Conservation (phyloP, 2,797 vertebrate genomes). For the Myiotriccus ornatus region DNA sequence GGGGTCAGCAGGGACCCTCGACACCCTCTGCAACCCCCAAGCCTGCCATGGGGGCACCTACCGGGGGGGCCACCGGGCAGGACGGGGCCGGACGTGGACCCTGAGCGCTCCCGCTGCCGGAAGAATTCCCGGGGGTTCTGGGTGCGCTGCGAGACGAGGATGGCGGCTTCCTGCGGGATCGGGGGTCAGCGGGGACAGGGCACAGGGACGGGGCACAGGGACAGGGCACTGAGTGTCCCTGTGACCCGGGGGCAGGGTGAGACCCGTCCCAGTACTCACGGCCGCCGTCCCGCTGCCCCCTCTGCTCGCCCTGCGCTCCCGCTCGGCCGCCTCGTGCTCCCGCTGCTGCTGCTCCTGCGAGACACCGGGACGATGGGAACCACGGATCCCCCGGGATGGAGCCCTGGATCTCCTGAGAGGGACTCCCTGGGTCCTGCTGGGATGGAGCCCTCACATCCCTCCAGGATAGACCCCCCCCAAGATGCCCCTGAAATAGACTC, state of each 20-base stretch:
- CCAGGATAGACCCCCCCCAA: not conserved
- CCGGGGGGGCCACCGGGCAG: conserved; percentile 55
- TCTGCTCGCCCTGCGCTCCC: conserved; percentile 76
- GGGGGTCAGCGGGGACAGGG: not conserved
- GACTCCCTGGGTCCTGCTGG: not conserved
- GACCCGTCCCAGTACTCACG: conserved; percentile 58
- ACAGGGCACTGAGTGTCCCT: not conserved
- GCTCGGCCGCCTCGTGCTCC: conserved; percentile 82
- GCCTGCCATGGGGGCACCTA: not conserved
- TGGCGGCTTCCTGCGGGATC: conserved; percentile 79
- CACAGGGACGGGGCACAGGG: not conserved
- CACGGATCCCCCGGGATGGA: accelerated
- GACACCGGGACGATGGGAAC: not conserved
- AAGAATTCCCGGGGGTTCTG: conserved; percentile 85
- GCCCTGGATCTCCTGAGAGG: not conserved
- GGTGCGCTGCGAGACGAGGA: conserved; percentile 80
- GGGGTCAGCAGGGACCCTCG: not conserved
- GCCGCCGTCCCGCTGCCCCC: conserved; percentile 85
- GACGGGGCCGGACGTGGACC: conserved; percentile 69
- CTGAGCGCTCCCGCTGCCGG: conserved; percentile 71
- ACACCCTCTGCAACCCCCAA: not conserved
- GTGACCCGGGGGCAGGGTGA: not conserved
- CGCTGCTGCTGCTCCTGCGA: conserved; percentile 80
- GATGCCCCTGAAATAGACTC: not conserved
- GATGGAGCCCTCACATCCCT: not conserved